Evolutionary conservation across 2,888 invertebrate genomes (phyloP).

Genomic region (Lithophane leautieri): DNA sequence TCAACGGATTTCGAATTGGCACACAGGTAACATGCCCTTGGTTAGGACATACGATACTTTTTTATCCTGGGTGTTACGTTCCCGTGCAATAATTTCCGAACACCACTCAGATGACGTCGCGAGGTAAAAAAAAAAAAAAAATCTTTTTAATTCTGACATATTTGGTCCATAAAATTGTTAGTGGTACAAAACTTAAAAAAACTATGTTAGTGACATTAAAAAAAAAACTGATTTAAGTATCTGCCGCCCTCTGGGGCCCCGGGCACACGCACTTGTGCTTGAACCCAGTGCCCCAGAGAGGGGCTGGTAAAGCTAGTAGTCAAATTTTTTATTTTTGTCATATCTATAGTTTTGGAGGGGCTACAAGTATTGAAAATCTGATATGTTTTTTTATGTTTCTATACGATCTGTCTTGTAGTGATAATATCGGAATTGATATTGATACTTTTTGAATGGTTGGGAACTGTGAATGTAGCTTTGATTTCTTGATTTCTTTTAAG

Average conservation of each 20-base stretch:
- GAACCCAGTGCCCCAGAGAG: no score
- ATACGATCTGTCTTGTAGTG: slow-evolving; percentile 5
- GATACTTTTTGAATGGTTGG: neutral
- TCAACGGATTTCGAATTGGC: neutral
- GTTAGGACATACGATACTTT: no score
- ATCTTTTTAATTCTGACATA: no score
- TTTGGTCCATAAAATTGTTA: no score
- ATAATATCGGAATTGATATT: neutral
- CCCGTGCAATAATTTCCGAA: neutral
- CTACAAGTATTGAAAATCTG: neutral
- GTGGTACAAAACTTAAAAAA: no score
- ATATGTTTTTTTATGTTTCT: neutral
- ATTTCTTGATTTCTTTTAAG: neutral
- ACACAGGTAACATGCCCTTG: neutral
- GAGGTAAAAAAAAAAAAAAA: no score
- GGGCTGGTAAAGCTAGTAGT: neutral
- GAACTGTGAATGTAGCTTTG: neutral
- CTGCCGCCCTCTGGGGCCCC: no score
- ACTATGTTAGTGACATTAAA: no score
- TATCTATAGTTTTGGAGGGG: neutral
- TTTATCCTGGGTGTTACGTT: neutral
- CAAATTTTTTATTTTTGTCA: neutral
- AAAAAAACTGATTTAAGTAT: no score
- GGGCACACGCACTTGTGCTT: no score
- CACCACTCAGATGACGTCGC: neutral